Percentiles rank a stretch among this genome's conserved stretches.
Evolutionary conservation across 2,888 invertebrate species (phyloP).

Genomic region (Caenorhabditis virilis): DNA sequence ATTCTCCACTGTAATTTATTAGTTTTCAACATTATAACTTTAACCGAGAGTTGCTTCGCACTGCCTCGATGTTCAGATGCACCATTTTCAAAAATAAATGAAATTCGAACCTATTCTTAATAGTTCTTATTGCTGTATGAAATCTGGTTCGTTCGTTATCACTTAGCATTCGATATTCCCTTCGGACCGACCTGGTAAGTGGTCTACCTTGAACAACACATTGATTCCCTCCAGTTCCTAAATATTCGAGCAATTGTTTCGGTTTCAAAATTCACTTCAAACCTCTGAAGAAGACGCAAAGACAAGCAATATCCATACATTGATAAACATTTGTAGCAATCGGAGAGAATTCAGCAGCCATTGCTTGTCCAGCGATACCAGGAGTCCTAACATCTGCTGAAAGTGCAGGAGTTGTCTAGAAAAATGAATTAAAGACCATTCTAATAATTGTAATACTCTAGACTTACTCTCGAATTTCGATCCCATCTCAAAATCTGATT

Average conservation of each 20-base stretch:
- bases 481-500: constrained; percentile 44
- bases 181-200: constrained; percentile 37
- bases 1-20: constrained; percentile 33
- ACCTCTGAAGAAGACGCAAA: constrained; percentile 47
- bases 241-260: background rate
- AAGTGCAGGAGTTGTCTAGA: constrained; percentile 48
- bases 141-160: constrained; percentile 49
- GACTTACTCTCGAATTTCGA: constrained; percentile 31
- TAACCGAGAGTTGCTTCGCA: background rate
- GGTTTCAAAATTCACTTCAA: background rate
- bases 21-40: background rate
- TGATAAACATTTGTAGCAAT: constrained; percentile 44
- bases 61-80: too few species aligned
- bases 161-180: constrained; percentile 53
- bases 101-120: constrained; percentile 18
- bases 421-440: background rate
- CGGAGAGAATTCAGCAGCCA: constrained; percentile 48
- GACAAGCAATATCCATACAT: constrained; percentile 48
- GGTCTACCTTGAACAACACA: constrained; percentile 39
- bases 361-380: constrained; percentile 44
- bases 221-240: constrained; percentile 37
- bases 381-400: constrained; percentile 50
- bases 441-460: background rate
- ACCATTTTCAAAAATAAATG: background rate
- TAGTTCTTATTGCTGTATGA: constrained; percentile 43